A percentile compares a stretch with the other conserved stretches of the same genome.
Conservation (phyloP, 2,113 vertebrate genomes). For the Chunga burmeisteri region DNA sequence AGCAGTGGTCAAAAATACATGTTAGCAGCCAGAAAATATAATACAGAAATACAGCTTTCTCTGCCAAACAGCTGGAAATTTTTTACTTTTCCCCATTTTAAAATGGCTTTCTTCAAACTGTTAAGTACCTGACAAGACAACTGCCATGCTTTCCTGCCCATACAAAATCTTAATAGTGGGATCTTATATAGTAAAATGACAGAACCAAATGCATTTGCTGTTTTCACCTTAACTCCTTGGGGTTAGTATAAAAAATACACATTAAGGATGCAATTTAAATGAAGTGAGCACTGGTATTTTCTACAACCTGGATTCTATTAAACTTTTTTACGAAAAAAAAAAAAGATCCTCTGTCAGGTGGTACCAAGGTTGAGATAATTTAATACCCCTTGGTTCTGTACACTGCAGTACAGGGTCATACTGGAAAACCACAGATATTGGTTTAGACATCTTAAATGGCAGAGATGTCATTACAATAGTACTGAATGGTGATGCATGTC, state of each 20-base stretch:
- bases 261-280: neutral
- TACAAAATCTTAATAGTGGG: neutral
- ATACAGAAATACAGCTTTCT: neutral
- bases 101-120: neutral
- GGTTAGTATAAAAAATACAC: neutral
- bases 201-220: neutral
- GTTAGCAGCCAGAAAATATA: neutral
- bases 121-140: neutral
- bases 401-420: neutral
- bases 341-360: neutral
- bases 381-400: neutral
- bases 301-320: neutral
- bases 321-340: neutral
- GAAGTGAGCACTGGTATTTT: neutral
- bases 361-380: neutral
- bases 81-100: neutral
- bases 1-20: neutral
- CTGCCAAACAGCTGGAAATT: neutral
- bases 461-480: constrained; percentile 3
- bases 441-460: constrained; percentile 24
- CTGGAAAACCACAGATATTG: neutral
- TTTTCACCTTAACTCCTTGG: neutral
- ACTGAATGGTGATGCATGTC: neutral
- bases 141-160: neutral
- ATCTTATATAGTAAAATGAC: neutral